Conservation (phyloP, 2,797 vertebrate species). For the Neosalanx taihuensis region DNA sequence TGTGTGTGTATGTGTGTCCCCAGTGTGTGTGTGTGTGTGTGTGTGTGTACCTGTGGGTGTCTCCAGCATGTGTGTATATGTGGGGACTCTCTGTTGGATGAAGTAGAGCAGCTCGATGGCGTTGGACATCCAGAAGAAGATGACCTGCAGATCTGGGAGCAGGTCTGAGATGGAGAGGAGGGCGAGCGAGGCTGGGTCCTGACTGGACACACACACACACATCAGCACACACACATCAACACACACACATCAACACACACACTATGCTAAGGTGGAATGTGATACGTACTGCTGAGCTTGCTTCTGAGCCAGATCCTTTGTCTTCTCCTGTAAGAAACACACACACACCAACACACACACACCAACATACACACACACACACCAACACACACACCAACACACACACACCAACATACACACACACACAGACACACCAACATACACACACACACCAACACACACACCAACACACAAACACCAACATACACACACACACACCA, state of each 20-base stretch:
- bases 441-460: not conserved
- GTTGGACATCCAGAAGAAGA: conserved; percentile 98
- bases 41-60: conserved; percentile 1
- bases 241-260: conserved; percentile 15
- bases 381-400: conserved; percentile 36
- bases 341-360: conserved; percentile 29
- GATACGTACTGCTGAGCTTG: conserved; percentile 95
- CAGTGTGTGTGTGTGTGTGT: conserved; percentile 10
- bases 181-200: conserved; percentile 83
- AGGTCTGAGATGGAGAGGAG: conserved; percentile 84
- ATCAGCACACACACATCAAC: conserved; percentile 8
- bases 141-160: conserved; percentile 87
- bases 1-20: no score
- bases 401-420: conserved; percentile 18
- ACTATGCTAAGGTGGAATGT: conserved; percentile 51
- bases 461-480: conserved; percentile 17
- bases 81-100: conserved; percentile 87
- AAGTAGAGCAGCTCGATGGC: conserved; percentile 94
- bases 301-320: conserved; percentile 93
- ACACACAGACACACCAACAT: conserved; percentile 20
- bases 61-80: conserved; percentile 76
- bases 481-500: conserved; percentile 17
- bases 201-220: conserved; percentile 67
- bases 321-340: conserved; percentile 83
- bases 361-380: conserved; percentile 30